Conservation (phyloP, 2,888 invertebrate species). For the Drosophila greeni region DNA sequence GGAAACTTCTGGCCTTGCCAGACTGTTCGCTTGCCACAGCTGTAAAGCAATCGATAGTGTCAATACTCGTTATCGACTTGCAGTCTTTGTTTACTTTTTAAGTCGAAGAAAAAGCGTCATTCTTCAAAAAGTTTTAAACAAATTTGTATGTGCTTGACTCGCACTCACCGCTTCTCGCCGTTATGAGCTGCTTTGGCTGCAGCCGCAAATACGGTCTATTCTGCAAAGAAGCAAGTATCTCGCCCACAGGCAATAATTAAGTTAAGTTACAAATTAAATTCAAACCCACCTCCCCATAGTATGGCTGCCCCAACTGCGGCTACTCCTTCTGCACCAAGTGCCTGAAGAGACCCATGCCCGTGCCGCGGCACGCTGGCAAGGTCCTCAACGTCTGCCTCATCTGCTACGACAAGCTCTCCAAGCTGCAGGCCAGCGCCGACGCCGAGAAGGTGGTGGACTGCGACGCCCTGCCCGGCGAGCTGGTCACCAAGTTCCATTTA, state of each 20-base stretch:
- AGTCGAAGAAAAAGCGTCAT: not conserved
- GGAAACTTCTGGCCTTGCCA: too few relatives aligned
- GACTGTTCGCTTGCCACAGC: too few relatives aligned
- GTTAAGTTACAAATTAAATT: not conserved
- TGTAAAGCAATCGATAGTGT: too few relatives aligned
- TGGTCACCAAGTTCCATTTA: conserved; percentile 54
- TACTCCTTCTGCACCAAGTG: conserved; percentile 91
- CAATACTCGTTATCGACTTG: not conserved
- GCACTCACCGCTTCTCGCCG: not conserved
- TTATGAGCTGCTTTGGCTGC: conserved; percentile 87
- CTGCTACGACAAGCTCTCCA: conserved; percentile 76
- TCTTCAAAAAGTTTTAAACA: not conserved
- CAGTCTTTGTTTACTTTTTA: conserved; percentile 8
- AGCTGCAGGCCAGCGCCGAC: conserved; percentile 58
- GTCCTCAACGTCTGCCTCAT: conserved; percentile 84
- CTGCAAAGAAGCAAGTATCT: conserved; percentile 83
- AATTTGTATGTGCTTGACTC: conserved; percentile 2
- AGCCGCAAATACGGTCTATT: conserved; percentile 85
- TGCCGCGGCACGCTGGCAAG: conserved; percentile 82
- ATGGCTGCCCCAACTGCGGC: conserved; percentile 90
- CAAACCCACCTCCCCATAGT: conserved; percentile 77
- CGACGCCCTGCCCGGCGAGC: conserved; percentile 80
- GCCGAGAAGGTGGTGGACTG: conserved; percentile 66
- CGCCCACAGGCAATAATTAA: not conserved
- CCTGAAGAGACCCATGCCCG: conserved; percentile 84